phyloP scores from a whole-genome alignment of 2,888 invertebrate genomes.

The Sinelater perroti region DNA sequence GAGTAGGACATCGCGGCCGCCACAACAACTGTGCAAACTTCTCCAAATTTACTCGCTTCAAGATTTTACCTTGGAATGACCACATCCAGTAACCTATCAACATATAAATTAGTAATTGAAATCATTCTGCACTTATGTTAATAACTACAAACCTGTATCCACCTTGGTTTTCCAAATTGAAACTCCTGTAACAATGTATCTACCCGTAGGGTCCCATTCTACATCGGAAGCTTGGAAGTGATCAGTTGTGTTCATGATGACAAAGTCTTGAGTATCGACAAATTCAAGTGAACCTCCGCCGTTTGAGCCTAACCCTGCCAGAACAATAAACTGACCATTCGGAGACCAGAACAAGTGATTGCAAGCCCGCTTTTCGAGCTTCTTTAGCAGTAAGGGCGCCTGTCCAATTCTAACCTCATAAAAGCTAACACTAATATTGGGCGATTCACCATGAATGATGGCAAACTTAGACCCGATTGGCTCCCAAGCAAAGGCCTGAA shows the following conservation, averaged over 20 bases:
- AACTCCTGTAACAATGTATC: constrained; percentile 94
- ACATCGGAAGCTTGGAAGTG: constrained; percentile 94
- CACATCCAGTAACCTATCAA: constrained; percentile 96
- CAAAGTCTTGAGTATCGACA: constrained; percentile 94
- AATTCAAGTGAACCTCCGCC: constrained; percentile 95
- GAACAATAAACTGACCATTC: constrained; percentile 91
- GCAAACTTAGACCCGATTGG: constrained; percentile 96
- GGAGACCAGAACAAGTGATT: constrained; percentile 97
- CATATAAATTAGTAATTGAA: too few relatives aligned
- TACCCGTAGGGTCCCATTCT: constrained; percentile 99
- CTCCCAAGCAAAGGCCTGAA: constrained; percentile 98
- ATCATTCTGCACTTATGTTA: neutral
- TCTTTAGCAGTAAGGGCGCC: constrained; percentile 86
- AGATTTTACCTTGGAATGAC: constrained; percentile 89
- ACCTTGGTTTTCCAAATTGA: constrained; percentile 97
- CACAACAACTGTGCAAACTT: constrained; percentile 94
- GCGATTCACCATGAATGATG: constrained; percentile 92
- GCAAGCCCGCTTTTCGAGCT: constrained; percentile 87
- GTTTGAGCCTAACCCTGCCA: constrained; percentile 85
- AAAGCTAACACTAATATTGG: constrained; percentile 88
- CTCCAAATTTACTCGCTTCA: constrained; percentile 86
- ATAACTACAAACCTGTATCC: constrained; percentile 63
- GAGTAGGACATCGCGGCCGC: constrained; percentile 91
- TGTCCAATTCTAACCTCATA: constrained; percentile 92
- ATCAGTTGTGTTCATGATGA: constrained; percentile 92